Percentiles rank a stretch among this genome's conserved stretches.
Evolutionary conservation across 2,888 invertebrate genomes (phyloP).

Genomic region (Sphaeridia pumilis): DNA sequence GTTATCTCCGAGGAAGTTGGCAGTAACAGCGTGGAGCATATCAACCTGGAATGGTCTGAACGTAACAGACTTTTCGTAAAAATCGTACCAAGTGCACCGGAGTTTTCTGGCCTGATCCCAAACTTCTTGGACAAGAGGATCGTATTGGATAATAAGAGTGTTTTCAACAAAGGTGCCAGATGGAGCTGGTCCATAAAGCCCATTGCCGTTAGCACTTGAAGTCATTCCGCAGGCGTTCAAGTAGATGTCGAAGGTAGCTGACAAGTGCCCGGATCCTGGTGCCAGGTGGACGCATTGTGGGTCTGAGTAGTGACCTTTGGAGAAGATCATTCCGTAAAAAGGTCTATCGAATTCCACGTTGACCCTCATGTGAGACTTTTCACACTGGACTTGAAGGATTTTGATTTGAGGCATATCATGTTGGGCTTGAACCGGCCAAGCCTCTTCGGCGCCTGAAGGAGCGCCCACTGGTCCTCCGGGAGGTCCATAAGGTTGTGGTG

Average conservation of each 20-base stretch:
- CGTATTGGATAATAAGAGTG: conserved; percentile 89
- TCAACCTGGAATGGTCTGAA: conserved; percentile 92
- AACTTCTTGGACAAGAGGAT: conserved; percentile 86
- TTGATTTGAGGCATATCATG: conserved; percentile 89
- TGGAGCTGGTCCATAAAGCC: conserved; percentile 68
- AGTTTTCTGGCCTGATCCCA: conserved; percentile 90
- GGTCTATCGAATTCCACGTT: conserved; percentile 90
- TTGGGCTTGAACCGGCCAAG: conserved; percentile 69
- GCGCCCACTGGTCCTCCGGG: conserved; percentile 38
- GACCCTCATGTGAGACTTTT: conserved; percentile 89
- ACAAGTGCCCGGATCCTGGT: conserved; percentile 78
- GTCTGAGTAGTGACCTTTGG: conserved; percentile 79
- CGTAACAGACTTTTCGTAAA: conserved; percentile 87
- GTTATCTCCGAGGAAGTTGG: conserved; percentile 90
- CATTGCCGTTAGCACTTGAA: conserved; percentile 76
- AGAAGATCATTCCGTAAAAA: conserved; percentile 92
- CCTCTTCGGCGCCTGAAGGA: conserved; percentile 50
- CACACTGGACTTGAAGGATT: conserved; percentile 85
- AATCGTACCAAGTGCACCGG: conserved; percentile 91
- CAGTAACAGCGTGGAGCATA: conserved; percentile 87
- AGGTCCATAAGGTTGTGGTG: conserved; percentile 38
- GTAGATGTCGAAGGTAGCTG: conserved; percentile 87
- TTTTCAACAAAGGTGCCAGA: conserved; percentile 90
- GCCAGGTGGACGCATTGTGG: conserved; percentile 82
- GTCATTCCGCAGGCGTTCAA: conserved; percentile 88